These are phyloP conservation scores for Trachelus tabidus DNA, from an alignment of 2,888 invertebrate genomes.

Conservation along the genomic window DNA sequence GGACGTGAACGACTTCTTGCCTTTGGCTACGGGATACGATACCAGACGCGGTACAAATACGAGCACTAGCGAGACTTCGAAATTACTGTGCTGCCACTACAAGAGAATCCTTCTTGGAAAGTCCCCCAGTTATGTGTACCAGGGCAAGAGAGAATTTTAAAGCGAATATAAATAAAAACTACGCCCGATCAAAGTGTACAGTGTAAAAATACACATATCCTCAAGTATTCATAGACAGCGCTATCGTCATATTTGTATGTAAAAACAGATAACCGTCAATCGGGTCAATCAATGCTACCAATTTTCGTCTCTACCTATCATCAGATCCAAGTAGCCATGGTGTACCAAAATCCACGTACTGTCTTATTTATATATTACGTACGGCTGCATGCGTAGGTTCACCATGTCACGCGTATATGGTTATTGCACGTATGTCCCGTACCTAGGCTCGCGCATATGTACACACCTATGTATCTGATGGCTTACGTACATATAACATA, in stretches of 20 bases:
- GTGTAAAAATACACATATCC: too few species aligned
- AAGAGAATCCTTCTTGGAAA: background rate
- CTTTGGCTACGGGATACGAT: background rate
- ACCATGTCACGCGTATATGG: background rate
- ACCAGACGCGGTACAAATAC: background rate
- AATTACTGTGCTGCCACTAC: background rate
- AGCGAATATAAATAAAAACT: too few species aligned
- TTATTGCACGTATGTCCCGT: background rate
- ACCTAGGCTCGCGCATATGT: background rate
- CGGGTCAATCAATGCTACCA: background rate
- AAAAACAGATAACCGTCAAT: too few species aligned
- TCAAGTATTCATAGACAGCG: too few species aligned
- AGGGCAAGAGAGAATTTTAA: background rate
- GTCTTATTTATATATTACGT: background rate
- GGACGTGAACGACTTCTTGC: background rate
- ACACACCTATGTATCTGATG: background rate
- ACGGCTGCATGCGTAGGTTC: background rate
- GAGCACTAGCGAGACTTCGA: background rate
- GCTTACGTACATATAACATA: slow-evolving; percentile 41
- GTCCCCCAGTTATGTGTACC: background rate
- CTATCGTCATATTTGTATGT: too few species aligned
- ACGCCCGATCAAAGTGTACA: too few species aligned
- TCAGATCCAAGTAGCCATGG: background rate
- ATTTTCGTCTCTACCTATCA: background rate
- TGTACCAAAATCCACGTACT: background rate